These are phyloP conservation scores for Aplodontia rufa DNA, from an alignment of 2,113 vertebrate genomes.

Conservation along the genomic window DNA sequence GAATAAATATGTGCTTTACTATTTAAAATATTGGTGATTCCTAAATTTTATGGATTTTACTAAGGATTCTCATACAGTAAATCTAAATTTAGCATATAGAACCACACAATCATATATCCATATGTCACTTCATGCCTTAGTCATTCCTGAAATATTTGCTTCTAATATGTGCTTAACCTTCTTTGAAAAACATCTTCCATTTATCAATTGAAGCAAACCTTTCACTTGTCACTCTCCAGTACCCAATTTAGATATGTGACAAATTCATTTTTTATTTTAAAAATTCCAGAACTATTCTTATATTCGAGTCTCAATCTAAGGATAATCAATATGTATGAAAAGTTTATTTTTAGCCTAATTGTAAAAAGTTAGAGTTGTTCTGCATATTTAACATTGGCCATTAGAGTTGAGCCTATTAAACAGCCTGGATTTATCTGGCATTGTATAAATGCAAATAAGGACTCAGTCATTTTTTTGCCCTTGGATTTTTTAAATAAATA, in stretches of 20 bases:
- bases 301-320: background rate
- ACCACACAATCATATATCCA: background rate
- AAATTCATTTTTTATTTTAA: background rate
- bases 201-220: background rate
- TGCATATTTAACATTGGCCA: background rate
- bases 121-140: background rate
- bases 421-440: background rate
- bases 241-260: background rate
- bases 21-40: background rate
- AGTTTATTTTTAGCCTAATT: background rate
- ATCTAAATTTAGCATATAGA: background rate
- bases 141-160: background rate
- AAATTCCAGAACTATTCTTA: background rate
- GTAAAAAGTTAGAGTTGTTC: background rate
- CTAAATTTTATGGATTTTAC: background rate
- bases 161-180: background rate
- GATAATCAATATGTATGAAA: background rate
- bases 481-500: constrained; percentile 24
- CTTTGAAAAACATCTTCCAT: background rate
- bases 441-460: constrained; percentile 50
- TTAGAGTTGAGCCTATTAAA: background rate
- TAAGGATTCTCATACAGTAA: background rate
- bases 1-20: background rate
- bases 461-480: constrained; percentile 19
- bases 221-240: background rate